Evolutionary conservation across 2,113 vertebrate species (phyloP), one percentile per base, ranked within the genome.

Genomic region (Pholis gunnellus): DNA sequence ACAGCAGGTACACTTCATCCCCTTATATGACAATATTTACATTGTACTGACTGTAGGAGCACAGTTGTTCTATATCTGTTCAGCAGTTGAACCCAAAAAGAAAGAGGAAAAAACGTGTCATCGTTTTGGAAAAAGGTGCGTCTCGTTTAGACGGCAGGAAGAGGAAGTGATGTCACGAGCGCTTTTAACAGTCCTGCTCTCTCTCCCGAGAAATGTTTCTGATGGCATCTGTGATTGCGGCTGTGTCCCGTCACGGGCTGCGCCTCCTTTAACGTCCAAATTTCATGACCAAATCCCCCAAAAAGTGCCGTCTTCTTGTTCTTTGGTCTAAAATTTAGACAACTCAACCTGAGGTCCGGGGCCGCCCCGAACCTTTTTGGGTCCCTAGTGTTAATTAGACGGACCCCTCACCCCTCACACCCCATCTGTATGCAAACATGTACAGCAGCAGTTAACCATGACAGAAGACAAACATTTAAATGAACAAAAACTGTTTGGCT

Each of bases 21-120:
- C 80, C 72, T 29, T 57, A 57, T 81, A 52, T 75, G 85, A 88
- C 81, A 86, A 82, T 91, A 91, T 91, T 88, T 89, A 92, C 90
- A 91, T 54, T 34, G 82, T 54, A 72, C 78, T 84, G 72, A 78
- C 80, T 82, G 88, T 13, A 66, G 81, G 78, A 81, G 88, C 29
- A 22, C 82, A 70, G 80, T 10, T 75, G 65, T 72, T 75, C 63
- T 59, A 68, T 66, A 34, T 34, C 34, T 6, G 34, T 34, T 87
- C 73, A 85, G 72, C 79, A 75, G 50, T 27, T 27, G 64, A 65
- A 77, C 5, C 73, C 5, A 66, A 71, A 80, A 66, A 56, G 25
- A 65, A 71, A 87, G 44, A 81, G 66, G 63, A 84, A 79, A 81
- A 82, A 79, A 86, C 38, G 14, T 13, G 4, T 75, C 75, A 56